These are phyloP conservation scores for Lepilemur septentrionalis DNA, from an alignment of 2,797 vertebrate genomes.

Conservation along the genomic window DNA sequence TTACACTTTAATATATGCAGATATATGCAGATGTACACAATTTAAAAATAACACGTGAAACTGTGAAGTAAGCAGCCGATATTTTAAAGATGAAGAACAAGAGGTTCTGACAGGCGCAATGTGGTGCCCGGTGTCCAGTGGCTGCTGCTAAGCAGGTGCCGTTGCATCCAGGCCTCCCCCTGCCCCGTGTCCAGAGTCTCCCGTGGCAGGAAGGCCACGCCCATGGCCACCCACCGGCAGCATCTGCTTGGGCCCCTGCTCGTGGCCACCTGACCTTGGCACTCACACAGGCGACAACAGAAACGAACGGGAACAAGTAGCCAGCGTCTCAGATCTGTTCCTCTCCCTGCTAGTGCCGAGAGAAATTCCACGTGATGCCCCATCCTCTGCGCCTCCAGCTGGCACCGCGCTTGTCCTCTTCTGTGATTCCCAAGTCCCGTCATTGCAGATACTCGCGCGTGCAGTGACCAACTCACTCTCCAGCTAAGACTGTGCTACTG, in stretches of 20 bases:
- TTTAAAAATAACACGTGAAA: rapidly evolving
- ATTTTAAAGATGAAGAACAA: neutral
- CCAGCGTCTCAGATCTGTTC: neutral
- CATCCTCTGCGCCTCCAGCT: neutral
- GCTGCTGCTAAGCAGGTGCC: rapidly evolving
- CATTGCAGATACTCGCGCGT: rapidly evolving
- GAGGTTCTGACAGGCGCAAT: neutral
- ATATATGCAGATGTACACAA: neutral
- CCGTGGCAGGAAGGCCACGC: rapidly evolving
- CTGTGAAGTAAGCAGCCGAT: neutral
- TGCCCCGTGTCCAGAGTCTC: neutral
- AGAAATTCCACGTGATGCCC: rapidly evolving
- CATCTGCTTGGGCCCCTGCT: neutral
- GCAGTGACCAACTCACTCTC: neutral
- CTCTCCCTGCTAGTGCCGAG: too few relatives aligned
- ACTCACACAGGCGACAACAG: neutral
- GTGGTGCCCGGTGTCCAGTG: rapidly evolving
- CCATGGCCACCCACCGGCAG: rapidly evolving
- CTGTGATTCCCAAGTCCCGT: neutral
- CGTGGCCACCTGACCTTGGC: neutral
- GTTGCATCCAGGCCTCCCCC: rapidly evolving
- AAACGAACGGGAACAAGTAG: neutral
- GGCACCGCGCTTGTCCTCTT: neutral
- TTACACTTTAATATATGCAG: neutral
- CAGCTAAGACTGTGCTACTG: neutral